Conservation (phyloP, 37 sponge, comb jelly and placozoan species). For the Cladorhizidae sp. region DNA sequence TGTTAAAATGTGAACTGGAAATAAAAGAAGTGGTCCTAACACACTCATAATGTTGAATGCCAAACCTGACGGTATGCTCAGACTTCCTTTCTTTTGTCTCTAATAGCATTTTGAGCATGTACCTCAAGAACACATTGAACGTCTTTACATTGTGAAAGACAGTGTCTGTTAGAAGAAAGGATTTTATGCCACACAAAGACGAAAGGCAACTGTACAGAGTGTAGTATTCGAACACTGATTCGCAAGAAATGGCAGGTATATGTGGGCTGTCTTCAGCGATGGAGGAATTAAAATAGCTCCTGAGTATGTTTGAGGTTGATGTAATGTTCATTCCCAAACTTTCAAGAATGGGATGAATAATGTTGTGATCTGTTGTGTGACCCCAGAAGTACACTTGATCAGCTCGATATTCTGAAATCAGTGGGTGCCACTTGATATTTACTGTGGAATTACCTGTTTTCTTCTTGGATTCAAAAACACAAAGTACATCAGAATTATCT, state of each 20-base stretch:
- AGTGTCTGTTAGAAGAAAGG: slow-evolving; percentile 9
- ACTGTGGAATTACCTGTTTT: not conserved
- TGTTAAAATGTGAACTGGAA: not conserved
- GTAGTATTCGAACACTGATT: slow-evolving; percentile 33
- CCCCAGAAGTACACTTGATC: slow-evolving; percentile 25
- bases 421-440: not conserved
- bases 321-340: slow-evolving; percentile 48
- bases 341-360: slow-evolving; percentile 20
- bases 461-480: not conserved
- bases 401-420: not conserved
- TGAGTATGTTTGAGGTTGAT: slow-evolving; percentile 20
- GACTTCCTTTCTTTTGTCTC: not conserved
- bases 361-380: not conserved
- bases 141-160: not conserved
- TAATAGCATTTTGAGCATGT: not conserved
- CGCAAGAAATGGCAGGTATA: slow-evolving; percentile 3
- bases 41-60: too few relatives aligned
- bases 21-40: too few relatives aligned
- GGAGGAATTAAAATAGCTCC: slow-evolving; percentile 16
- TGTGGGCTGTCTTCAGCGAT: not conserved
- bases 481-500: not conserved
- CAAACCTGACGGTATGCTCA: too few relatives aligned
- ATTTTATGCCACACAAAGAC: too few relatives aligned
- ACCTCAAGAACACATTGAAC: not conserved
- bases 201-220: not conserved